Evolutionary conservation across 2,113 vertebrate genomes (phyloP).

Genomic region (Alligator sinensis): DNA sequence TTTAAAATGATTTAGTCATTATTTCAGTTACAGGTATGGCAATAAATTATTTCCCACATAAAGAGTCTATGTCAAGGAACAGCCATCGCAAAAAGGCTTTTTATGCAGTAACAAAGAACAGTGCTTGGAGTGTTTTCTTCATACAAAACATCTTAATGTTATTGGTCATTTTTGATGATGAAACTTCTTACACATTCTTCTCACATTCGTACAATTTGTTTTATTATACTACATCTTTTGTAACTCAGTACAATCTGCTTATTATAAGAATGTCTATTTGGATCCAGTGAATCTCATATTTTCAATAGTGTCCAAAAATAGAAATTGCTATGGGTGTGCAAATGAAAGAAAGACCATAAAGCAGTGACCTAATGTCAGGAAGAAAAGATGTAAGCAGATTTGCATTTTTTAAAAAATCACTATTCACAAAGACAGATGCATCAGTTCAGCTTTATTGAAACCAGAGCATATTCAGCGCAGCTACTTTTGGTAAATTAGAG

Average conservation of each 20-base stretch:
- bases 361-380: constrained; percentile 79
- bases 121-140: constrained; percentile 63
- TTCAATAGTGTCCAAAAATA: constrained; percentile 78
- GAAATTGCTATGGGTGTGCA: constrained; percentile 77
- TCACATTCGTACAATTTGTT: constrained; percentile 71
- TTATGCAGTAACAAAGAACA: constrained; percentile 71
- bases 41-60: constrained; percentile 78
- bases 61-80: constrained; percentile 71
- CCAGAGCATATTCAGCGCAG: constrained; percentile 74
- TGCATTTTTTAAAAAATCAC: constrained; percentile 78
- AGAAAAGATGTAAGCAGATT: constrained; percentile 80
- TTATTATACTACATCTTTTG: constrained; percentile 76
- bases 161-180: constrained; percentile 73
- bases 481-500: constrained; percentile 78
- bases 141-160: constrained; percentile 73
- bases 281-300: constrained; percentile 73
- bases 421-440: constrained; percentile 78
- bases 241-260: constrained; percentile 66
- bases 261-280: constrained; percentile 74
- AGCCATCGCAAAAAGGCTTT: constrained; percentile 69
- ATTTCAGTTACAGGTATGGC: constrained; percentile 80
- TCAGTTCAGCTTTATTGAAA: constrained; percentile 68
- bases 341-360: constrained; percentile 81
- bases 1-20: constrained; percentile 77
- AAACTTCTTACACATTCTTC: constrained; percentile 72